Conservation (phyloP, 1,140 invertebrate species). For the Lepidotrigona ventralis region DNA sequence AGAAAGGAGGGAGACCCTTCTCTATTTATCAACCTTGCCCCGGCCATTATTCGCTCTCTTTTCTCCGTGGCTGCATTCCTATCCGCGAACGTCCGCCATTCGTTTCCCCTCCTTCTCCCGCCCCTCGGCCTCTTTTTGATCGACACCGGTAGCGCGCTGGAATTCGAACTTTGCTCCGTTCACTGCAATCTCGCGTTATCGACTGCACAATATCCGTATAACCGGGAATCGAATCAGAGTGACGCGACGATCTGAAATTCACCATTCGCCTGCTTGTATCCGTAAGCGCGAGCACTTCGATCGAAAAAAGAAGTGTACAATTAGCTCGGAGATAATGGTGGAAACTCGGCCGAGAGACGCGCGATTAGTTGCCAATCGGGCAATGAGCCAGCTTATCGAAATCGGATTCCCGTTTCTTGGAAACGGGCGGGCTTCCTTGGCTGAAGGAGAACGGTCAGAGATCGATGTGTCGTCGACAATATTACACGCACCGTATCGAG, state of each 20-base stretch:
- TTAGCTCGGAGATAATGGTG: not conserved
- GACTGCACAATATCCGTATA: not conserved
- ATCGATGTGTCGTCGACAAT: not conserved
- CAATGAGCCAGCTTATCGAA: not conserved
- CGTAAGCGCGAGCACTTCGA: too few relatives aligned
- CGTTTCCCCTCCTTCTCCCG: not conserved
- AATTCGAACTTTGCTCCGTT: conserved; percentile 53
- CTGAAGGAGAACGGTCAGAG: not conserved
- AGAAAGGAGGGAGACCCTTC: conserved; percentile 74
- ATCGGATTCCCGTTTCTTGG: not conserved
- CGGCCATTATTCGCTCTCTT: conserved; percentile 67
- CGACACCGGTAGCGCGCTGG: conserved; percentile 35
- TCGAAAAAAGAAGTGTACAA: not conserved
- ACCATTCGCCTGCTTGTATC: not conserved
- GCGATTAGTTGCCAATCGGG: not conserved
- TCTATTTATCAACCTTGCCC: conserved; percentile 77
- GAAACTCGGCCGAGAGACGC: too few relatives aligned
- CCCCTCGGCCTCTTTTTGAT: conserved; percentile 50
- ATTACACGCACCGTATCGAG: not conserved
- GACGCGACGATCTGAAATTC: not conserved
- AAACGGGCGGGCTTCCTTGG: not conserved
- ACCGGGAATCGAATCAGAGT: conserved; percentile 19
- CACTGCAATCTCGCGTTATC: conserved; percentile 9
- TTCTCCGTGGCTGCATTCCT: conserved; percentile 68
- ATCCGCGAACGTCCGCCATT: conserved; percentile 55